These are phyloP conservation scores for Rhamphomyia laevipes DNA, from an alignment of 2,888 invertebrate species.

Conservation along the genomic window DNA sequence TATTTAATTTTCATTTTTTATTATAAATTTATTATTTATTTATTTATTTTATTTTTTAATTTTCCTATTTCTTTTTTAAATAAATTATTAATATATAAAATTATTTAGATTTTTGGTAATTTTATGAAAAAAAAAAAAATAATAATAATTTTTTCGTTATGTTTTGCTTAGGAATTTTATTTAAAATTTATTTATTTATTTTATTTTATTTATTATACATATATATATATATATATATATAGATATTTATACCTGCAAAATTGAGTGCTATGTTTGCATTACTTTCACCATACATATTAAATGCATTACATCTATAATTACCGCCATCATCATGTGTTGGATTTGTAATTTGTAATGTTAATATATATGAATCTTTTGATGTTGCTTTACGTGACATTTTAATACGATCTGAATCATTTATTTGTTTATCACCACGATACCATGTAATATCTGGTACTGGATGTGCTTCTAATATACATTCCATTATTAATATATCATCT, in stretches of 20 bases:
- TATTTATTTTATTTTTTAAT: too few relatives aligned
- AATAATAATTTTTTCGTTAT: too few relatives aligned
- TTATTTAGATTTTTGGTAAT: too few relatives aligned
- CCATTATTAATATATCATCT: slow-evolving; percentile 87
- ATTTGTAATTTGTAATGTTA: slow-evolving; percentile 87
- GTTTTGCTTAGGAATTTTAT: not conserved
- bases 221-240: not conserved
- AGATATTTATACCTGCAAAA: slow-evolving; percentile 72
- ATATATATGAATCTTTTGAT: slow-evolving; percentile 80
- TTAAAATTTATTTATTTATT: not conserved
- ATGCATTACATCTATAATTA: slow-evolving; percentile 97
- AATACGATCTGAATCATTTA: slow-evolving; percentile 69
- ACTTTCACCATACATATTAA: slow-evolving; percentile 97
- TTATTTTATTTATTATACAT: not conserved
- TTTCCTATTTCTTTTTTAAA: too few relatives aligned
- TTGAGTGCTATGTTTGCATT: slow-evolving; percentile 99
- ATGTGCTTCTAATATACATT: slow-evolving; percentile 89
- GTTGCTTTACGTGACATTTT: slow-evolving; percentile 83
- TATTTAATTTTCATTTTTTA: too few relatives aligned
- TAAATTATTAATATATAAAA: too few relatives aligned
- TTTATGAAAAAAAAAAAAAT: too few relatives aligned
- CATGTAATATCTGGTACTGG: slow-evolving; percentile 91
- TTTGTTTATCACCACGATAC: slow-evolving; percentile 82
- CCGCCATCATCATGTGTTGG: slow-evolving; percentile 96
- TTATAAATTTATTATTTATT: too few relatives aligned